A percentile compares a stretch with the other conserved stretches of the same genome.
phyloP scores from a whole-genome alignment of 2,113 vertebrate genomes.

The Poecilia latipinna region DNA sequence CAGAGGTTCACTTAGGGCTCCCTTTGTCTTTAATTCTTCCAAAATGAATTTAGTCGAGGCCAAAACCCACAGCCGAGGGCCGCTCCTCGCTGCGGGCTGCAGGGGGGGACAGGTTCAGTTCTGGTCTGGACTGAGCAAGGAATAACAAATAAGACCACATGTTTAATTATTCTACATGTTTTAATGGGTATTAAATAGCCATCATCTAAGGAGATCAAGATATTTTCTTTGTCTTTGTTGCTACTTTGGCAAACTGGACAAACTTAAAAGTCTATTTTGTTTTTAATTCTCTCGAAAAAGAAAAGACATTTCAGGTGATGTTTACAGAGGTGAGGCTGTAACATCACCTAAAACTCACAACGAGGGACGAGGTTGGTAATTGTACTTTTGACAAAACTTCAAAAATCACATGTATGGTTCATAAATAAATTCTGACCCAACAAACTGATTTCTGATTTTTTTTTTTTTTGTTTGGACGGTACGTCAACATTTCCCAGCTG shows the following conservation, averaged over 20 bases:
- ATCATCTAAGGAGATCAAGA: background rate
- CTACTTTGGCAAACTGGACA: background rate
- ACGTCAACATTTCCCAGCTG: too few relatives aligned
- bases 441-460: too few relatives aligned
- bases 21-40: conserved; percentile 4
- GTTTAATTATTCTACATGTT: background rate
- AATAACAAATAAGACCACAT: background rate
- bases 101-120: conserved; percentile 12
- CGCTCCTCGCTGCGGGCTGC: background rate
- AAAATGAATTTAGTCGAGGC: conserved; percentile 17
- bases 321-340: background rate
- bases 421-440: too few relatives aligned
- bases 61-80: conserved; percentile 27
- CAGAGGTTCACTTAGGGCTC: conserved; percentile 13
- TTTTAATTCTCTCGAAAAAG: background rate
- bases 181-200: background rate
- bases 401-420: too few relatives aligned
- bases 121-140: conserved; percentile 13
- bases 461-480: too few relatives aligned
- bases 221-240: background rate
- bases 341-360: too few relatives aligned
- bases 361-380: too few relatives aligned
- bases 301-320: background rate
- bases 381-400: too few relatives aligned
- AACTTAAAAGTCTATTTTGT: background rate